Conservation (phyloP, 2,888 invertebrate genomes). For the Sphaerophoria rueppellii region DNA sequence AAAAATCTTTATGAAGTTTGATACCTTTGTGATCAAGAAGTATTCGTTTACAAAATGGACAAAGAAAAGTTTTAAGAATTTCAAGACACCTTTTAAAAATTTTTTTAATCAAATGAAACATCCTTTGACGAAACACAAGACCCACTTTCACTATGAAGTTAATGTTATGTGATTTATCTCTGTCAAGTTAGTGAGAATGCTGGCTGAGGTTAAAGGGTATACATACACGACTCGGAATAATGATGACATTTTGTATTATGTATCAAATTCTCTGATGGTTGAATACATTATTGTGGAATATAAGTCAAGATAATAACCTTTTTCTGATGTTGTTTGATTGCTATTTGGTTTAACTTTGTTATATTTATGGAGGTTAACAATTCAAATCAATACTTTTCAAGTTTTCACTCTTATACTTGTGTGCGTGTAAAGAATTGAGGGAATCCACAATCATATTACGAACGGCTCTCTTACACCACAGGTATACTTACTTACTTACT, state of each 20-base stretch:
- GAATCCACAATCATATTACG: too few species aligned
- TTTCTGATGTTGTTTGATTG: too few species aligned
- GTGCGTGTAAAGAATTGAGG: too few species aligned
- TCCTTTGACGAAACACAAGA: neutral
- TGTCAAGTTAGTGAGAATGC: slow-evolving; percentile 13
- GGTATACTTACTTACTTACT: too few species aligned
- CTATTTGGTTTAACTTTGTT: too few species aligned
- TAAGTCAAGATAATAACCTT: too few species aligned
- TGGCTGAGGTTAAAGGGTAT: slow-evolving; percentile 2
- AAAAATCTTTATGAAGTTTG: too few species aligned
- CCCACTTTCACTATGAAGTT: slow-evolving; percentile 1
- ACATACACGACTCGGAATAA: neutral
- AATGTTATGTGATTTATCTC: slow-evolving; percentile 11
- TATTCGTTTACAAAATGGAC: neutral
- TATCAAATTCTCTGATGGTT: slow-evolving; percentile 24
- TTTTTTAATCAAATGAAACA: neutral
- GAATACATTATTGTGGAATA: slow-evolving; percentile 7
- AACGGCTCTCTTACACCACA: too few species aligned
- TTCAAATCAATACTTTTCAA: too few species aligned
- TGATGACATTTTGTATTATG: slow-evolving; percentile 14
- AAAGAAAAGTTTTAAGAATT: neutral
- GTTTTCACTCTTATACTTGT: too few species aligned
- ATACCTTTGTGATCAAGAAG: too few species aligned
- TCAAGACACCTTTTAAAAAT: neutral
- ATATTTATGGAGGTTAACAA: too few species aligned